A percentile compares a stretch with the other conserved stretches of the same genome.
Conservation (phyloP, 1,140 invertebrate species). For the Lepidurus arcticus region DNA sequence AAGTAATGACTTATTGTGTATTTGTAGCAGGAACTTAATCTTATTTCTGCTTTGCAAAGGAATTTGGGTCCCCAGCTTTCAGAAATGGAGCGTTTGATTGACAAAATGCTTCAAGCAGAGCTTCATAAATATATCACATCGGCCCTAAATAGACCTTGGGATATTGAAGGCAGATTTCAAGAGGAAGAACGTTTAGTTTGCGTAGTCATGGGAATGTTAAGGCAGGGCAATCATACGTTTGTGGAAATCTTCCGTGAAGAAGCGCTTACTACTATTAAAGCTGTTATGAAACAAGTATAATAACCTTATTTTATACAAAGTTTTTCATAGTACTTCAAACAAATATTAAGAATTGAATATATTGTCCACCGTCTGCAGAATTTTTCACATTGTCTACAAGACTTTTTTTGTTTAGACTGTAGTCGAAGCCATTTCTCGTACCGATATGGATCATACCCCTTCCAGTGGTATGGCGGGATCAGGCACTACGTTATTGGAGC, state of each 20-base stretch:
- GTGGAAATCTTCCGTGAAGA: constrained; percentile 73
- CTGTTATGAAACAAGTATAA: constrained; percentile 74
- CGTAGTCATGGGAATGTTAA: constrained; percentile 79
- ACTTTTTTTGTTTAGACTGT: neutral
- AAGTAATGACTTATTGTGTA: constrained; percentile 47
- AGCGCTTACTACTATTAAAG: constrained; percentile 77
- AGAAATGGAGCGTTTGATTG: constrained; percentile 92
- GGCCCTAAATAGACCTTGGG: constrained; percentile 80
- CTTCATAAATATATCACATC: constrained; percentile 85
- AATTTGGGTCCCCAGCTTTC: constrained; percentile 92
- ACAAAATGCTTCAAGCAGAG: constrained; percentile 94
- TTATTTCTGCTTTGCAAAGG: constrained; percentile 47
- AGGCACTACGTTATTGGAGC: constrained; percentile 45
- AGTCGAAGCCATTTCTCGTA: constrained; percentile 34
- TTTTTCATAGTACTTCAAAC: constrained; percentile 27
- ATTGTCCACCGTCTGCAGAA: too few species aligned
- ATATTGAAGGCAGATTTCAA: constrained; percentile 52
- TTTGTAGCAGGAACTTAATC: neutral
- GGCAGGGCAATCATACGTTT: constrained; percentile 79
- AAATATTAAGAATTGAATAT: constrained; percentile 23
- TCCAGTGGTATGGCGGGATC: constrained; percentile 26
- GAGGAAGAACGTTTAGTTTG: constrained; percentile 65
- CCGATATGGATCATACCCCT: constrained; percentile 48
- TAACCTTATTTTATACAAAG: neutral
- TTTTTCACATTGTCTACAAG: constrained; percentile 37